These are phyloP conservation scores for Pagrus major DNA, from an alignment of 2,113 vertebrate genomes.

Conservation along the genomic window DNA sequence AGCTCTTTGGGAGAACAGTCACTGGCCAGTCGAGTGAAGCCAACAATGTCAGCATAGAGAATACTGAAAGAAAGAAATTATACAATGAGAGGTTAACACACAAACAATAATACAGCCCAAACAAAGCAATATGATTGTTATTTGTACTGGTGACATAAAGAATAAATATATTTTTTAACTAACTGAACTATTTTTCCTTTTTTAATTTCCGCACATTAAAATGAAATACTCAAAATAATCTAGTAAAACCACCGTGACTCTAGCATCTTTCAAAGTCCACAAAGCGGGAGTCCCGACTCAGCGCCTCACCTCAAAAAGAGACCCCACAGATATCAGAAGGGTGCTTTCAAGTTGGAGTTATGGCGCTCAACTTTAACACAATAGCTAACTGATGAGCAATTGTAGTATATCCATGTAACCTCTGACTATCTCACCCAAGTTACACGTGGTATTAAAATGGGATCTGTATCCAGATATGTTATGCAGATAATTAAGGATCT, in stretches of 20 bases:
- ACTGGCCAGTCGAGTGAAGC: constrained; percentile 96
- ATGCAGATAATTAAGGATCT: too few relatives aligned
- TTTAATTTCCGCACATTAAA: not conserved
- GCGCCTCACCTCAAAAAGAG: not conserved
- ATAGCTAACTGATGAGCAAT: not conserved
- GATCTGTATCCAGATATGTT: too few relatives aligned
- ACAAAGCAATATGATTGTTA: not conserved
- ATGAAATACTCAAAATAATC: not conserved
- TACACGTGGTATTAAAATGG: too few relatives aligned
- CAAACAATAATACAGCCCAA: not conserved
- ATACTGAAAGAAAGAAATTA: constrained; percentile 85
- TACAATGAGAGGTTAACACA: not conserved
- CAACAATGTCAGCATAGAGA: constrained; percentile 97
- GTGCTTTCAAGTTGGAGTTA: not conserved
- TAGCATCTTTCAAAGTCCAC: not conserved
- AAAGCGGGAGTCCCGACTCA: too few relatives aligned
- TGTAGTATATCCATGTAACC: not conserved
- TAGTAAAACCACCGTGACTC: not conserved
- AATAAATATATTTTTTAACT: not conserved
- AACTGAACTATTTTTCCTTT: too few relatives aligned
- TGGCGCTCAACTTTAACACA: not conserved
- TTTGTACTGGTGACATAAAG: not conserved
- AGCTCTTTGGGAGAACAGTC: constrained; percentile 98
- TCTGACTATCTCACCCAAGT: not conserved
- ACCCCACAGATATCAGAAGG: not conserved